phyloP scores from a whole-genome alignment of 2,888 invertebrate genomes.

The Oconnorella tubifera region DNA sequence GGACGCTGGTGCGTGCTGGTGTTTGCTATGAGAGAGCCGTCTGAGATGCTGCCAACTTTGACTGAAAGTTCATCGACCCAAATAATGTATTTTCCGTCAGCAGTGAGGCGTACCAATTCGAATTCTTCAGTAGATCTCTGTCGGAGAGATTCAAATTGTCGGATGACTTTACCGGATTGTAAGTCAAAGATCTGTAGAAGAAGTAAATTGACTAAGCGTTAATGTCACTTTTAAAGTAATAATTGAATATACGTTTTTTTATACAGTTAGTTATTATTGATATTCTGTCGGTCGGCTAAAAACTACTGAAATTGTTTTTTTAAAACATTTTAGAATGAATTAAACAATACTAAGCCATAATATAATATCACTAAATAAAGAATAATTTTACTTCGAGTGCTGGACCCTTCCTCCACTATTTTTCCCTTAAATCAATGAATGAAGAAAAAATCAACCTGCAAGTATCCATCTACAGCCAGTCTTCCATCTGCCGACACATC shows the following conservation, averaged over 20 bases:
- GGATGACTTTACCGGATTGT: constrained; percentile 14
- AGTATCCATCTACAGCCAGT: constrained; percentile 32
- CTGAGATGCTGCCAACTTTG: constrained; percentile 23
- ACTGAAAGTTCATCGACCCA: constrained; percentile 31
- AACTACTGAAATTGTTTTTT: too few species aligned
- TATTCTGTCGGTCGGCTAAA: too few species aligned
- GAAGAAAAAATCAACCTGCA: constrained; percentile 32
- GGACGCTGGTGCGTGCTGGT: constrained; percentile 33
- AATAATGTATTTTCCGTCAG: constrained; percentile 33
- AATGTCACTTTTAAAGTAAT: too few species aligned
- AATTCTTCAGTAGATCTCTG: too few species aligned
- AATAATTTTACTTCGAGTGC: neutral
- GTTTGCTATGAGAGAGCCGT: constrained; percentile 24
- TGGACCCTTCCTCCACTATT: neutral
- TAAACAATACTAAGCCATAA: too few species aligned
- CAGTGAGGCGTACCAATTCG: constrained; percentile 27
- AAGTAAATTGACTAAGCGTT: too few species aligned
- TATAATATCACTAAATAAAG: too few species aligned
- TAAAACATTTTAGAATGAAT: too few species aligned
- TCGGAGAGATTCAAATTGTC: too few species aligned
- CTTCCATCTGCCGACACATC: constrained; percentile 34
- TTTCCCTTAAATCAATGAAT: neutral
- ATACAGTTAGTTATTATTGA: too few species aligned
- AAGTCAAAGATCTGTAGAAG: too few species aligned
- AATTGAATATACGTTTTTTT: too few species aligned